Evolutionary conservation across 2,888 invertebrate species (phyloP).

Genomic region (Leptinotarsa juncta): DNA sequence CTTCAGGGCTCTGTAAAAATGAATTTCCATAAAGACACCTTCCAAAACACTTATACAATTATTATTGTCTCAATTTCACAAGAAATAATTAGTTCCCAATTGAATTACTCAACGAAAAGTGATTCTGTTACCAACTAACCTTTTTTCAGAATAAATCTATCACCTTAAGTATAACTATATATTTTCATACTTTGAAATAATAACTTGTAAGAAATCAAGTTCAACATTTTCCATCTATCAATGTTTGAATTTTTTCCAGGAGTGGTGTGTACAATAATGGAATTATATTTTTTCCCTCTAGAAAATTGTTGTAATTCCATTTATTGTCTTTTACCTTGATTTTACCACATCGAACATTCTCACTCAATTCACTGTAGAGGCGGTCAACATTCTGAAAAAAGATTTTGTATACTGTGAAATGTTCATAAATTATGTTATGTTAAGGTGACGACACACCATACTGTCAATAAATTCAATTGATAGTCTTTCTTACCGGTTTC

Average conservation of each 20-base stretch:
- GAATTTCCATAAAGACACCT: too few species aligned
- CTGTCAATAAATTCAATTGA: background rate
- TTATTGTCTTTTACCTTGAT: constrained; percentile 60
- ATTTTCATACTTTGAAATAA: too few species aligned
- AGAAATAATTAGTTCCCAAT: too few species aligned
- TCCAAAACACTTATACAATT: too few species aligned
- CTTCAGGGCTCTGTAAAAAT: too few species aligned
- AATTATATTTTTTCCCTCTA: constrained; percentile 62
- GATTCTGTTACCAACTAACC: too few species aligned
- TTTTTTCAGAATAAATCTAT: too few species aligned
- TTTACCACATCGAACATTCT: constrained; percentile 52
- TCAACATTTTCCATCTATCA: background rate
- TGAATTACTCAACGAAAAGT: too few species aligned
- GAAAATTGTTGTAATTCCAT: constrained; percentile 68
- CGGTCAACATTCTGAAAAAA: constrained; percentile 62
- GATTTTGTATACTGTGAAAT: background rate
- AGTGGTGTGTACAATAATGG: constrained; percentile 2
- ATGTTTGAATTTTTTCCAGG: background rate
- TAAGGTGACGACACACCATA: too few species aligned
- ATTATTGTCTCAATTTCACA: too few species aligned
- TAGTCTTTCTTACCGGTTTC: constrained; percentile 23
- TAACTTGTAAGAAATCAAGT: too few species aligned
- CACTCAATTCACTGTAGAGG: constrained; percentile 58
- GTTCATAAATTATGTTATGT: background rate
- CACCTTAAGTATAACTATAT: too few species aligned